phyloP scores from a whole-genome alignment of 2,113 vertebrate species.

The Cyanistes caeruleus region DNA sequence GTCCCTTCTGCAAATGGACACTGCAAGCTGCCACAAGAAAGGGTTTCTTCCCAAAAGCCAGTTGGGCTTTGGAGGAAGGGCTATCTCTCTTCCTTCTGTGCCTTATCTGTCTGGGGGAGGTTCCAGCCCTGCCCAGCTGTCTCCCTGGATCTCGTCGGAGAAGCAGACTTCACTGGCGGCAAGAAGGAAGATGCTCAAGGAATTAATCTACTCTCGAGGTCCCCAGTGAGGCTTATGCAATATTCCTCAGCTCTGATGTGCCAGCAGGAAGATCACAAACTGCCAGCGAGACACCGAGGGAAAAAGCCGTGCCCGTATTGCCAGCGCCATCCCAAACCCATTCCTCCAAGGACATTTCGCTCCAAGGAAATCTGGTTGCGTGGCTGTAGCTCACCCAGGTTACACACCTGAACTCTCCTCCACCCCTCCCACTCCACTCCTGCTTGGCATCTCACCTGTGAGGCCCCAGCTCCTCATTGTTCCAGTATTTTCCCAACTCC shows the following conservation, averaged over 20 bases:
- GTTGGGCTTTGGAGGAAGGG: neutral
- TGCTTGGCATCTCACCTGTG: neutral
- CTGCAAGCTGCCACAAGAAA: neutral
- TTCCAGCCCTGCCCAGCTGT: neutral
- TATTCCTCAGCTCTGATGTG: neutral
- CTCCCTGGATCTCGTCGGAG: neutral
- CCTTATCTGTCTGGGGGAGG: neutral
- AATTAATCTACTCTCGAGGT: neutral
- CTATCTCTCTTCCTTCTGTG: neutral
- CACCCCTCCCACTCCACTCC: neutral
- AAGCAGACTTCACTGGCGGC: neutral
- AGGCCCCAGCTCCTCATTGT: neutral
- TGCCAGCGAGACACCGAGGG: neutral
- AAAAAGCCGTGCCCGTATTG: neutral
- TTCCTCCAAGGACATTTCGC: neutral
- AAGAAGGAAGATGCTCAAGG: conserved; percentile 14
- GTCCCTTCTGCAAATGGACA: neutral
- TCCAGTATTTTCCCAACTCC: neutral
- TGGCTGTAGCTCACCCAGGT: neutral
- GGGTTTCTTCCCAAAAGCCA: neutral
- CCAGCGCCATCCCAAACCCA: accelerated
- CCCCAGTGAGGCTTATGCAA: conserved; percentile 26
- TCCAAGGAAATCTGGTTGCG: neutral
- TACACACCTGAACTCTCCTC: neutral
- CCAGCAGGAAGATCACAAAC: neutral